Base-by-base conservation (phyloP, 2,888 invertebrate species). In the Metopia argyrocephala region DNA sequence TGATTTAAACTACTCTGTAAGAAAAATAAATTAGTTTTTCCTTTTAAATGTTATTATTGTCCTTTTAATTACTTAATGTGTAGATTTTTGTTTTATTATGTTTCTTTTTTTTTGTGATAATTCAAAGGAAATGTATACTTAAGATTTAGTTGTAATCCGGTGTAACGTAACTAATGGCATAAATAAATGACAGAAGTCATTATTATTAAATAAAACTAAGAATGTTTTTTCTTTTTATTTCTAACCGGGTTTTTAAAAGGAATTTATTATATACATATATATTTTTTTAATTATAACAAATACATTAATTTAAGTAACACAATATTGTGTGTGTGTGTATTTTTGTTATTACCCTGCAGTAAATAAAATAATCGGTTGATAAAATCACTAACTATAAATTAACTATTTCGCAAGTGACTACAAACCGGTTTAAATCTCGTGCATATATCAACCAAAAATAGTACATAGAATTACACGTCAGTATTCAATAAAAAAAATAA, bases 91-190 rank as follows among this genome's bases (percentile, higher is more conserved):
- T 52, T 52, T 21, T 54, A 31, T 54, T 48, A 46, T 64, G n/a
- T 48, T 48, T 20, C 6, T 4, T 46, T 27, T 48, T 48, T 23
- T 31, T 23, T 73, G 62, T 64, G 71, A 73, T 56, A 73, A 52
- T 64, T 73, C 54, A n/a, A 48, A 64, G 25, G 54, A 71, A 71
- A 54, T 71, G 45, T 71, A 54, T 54, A 18, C n/a, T 27, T 31
- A 12, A 46, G 50, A 15, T 64, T 21, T 50, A 28, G 48, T 59
- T 38, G 38, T 12, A 38, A 38, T 38, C 38, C 38, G 9, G 12
- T 12, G 15, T 38, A 38, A 38, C 15, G 9, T 38, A 38, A 38
- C 15, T 38, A 38, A 38, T 38, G 15, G 15, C 2, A 15, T 38
- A 38, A 38, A 12, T 38, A 38, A 15, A 38, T n/a, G 15, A 38